Base-by-base conservation (phyloP, 2,888 invertebrate genomes). In the Tineola bisselliella region DNA sequence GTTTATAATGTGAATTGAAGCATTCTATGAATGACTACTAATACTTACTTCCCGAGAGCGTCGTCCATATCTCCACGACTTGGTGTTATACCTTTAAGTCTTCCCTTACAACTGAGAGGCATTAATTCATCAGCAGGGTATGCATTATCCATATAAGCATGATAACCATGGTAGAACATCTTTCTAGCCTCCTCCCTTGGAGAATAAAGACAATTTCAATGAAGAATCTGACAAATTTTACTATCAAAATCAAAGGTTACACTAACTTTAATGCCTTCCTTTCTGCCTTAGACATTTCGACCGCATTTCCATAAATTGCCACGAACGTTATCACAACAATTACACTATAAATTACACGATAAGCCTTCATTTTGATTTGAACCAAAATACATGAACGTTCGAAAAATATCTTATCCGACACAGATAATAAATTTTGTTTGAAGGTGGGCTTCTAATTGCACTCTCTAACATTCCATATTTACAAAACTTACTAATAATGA, bases 111-210 rank as follows among this genome's bases (percentile, higher is more conserved):
- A 71, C 94, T 95, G 43, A 99, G 87, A 0, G 99, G 99, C 98
- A 98, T 98, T 66, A 99, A 84, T 82, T 99, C 99, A 87, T 99
- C 99, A 15, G 98, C 98, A 61, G 99, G 99, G 84, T 95, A 99
- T 12, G 99, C 99, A 88, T 98, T 93, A 70, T 94, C 94, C 97
- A 98, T 98, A 71, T 98, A 98, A 1, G 97, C 94, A 72, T 93
- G 89, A 75, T 97, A 98, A 3, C 96, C 98, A 89, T 98, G 98
- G 77, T 96, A 95, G 79, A 98, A 98, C 97, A 99, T 98, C 72
- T 95, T 94, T 62, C 95, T 89, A 12, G 97, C 91, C 84, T 97
- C 95, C 71, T 96, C 94, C 77, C 96, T 97, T 71, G 88, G 86
- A 64, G 0, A 63, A 57, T 61, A 8, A 59, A 87, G 12, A n/a